Conservation (phyloP, 92 coral and sea anemone species). For the Actinernus sp. region DNA sequence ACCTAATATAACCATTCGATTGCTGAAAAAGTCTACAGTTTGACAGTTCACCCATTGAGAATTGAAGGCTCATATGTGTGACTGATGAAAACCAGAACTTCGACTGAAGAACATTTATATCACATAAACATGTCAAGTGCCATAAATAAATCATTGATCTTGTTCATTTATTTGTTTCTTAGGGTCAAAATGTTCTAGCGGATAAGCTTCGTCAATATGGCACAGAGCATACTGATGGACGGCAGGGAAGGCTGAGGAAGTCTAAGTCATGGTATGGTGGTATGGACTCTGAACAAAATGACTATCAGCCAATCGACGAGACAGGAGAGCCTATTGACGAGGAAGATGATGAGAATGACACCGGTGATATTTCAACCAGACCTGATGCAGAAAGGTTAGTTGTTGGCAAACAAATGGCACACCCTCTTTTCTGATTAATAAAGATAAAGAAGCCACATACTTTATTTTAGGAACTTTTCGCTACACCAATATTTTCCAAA, state of each 20-base stretch:
- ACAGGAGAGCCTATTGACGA: conserved; percentile 59
- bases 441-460: too few species aligned
- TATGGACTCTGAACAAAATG: conserved; percentile 77
- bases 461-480: too few species aligned
- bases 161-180: not conserved
- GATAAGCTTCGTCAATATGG: conserved; percentile 91
- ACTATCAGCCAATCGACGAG: conserved; percentile 76
- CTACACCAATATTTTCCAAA: too few species aligned
- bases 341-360: conserved; percentile 24
- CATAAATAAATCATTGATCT: too few species aligned
- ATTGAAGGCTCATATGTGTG: too few species aligned
- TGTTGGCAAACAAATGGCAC: not conserved
- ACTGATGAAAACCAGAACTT: too few species aligned
- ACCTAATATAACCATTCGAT: too few species aligned
- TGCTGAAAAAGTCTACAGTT: too few species aligned
- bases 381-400: conserved; percentile 72
- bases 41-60: too few species aligned
- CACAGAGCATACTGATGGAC: conserved; percentile 66
- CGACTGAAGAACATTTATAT: too few species aligned
- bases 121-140: too few species aligned
- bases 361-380: not conserved
- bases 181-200: conserved; percentile 88
- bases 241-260: conserved; percentile 58
- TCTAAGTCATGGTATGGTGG: conserved; percentile 95
- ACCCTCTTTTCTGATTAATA: too few species aligned